A percentile compares a stretch with the other conserved stretches of the same genome.
Evolutionary conservation across 2,888 invertebrate genomes (phyloP).

Genomic region (Pristionchus maxplancki): DNA sequence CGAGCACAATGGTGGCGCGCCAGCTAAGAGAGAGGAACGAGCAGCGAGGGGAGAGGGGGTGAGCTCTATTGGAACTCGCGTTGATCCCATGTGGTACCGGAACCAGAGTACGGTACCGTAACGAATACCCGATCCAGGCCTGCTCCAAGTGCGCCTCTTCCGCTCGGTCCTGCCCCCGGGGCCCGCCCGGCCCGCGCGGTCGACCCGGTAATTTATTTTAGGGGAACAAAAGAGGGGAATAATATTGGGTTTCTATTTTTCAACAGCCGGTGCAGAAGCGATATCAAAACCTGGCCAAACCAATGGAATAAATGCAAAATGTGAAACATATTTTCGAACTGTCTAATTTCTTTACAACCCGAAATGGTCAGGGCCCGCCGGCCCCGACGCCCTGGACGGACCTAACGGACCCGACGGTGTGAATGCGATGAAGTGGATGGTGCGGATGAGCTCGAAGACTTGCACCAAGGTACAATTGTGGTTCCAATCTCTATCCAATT

Average conservation of each 20-base stretch:
- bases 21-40: not conserved
- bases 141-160: conserved; percentile 35
- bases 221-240: no score
- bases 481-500: no score
- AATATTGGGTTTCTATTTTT: no score
- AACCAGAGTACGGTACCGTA: not conserved
- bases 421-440: conserved; percentile 51
- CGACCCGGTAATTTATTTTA: not conserved
- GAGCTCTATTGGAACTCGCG: not conserved
- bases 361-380: conserved; percentile 47
- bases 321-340: no score
- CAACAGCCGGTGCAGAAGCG: no score
- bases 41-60: not conserved
- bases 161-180: conserved; percentile 20
- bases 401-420: not conserved
- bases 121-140: no score
- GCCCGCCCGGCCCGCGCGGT: conserved; percentile 38
- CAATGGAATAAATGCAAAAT: no score
- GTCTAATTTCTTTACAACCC: no score
- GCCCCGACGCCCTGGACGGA: conserved; percentile 51
- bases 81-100: not conserved
- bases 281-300: no score
- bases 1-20: not conserved
- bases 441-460: not conserved
- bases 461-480: conserved; percentile 46